Base-by-base conservation (phyloP, 2,888 invertebrate genomes). In the Diarsia dahlii region DNA sequence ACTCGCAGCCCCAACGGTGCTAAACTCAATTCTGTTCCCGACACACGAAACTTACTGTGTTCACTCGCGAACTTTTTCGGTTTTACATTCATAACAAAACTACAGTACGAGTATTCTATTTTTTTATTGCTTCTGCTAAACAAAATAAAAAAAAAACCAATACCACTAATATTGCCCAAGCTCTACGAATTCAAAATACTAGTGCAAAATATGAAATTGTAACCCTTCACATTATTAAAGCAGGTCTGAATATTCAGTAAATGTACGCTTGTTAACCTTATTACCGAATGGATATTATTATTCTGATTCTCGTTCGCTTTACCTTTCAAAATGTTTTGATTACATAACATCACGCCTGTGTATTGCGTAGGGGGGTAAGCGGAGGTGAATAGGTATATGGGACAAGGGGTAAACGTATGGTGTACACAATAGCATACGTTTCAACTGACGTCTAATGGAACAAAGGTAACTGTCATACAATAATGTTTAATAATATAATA, bases 271-370 rank as follows among this genome's bases (percentile, higher is more conserved):
- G 54, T 68, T 62, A 76, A 76, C 67, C 39, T 13, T 54, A 54
- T 77, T 63, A 56, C 48, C 5, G 39, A 8, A 10, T 45, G 68
- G 15, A 68, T 68, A 78, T 46, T 68, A 68, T 77, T 78, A 68
- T 77, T 68, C n/a, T 77, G 62, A 50, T 52, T 58, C 54, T 45
- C 23, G 15, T 34, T n/a, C 50, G n/a, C 48, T 18, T 62, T 54
- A 54, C 46, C 62, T 45, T 77, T 63, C 54, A 68, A 45, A 63
- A 54, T 74, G 58, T 76, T 76, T 76, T 65, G 64, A 75, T 76
- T 75, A 65, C 18, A 18, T 64, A 56, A 64, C 54, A 12, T 39
- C 15, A 39, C 34, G 15, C 10, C 3, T 34, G 23, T 39, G 8
- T 50, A 13, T 62, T 9, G n/a, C 13, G 1, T 5, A 10, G 13